phyloP scores from a whole-genome alignment of 2,888 invertebrate genomes.

The Acanthosepion pharaonis region DNA sequence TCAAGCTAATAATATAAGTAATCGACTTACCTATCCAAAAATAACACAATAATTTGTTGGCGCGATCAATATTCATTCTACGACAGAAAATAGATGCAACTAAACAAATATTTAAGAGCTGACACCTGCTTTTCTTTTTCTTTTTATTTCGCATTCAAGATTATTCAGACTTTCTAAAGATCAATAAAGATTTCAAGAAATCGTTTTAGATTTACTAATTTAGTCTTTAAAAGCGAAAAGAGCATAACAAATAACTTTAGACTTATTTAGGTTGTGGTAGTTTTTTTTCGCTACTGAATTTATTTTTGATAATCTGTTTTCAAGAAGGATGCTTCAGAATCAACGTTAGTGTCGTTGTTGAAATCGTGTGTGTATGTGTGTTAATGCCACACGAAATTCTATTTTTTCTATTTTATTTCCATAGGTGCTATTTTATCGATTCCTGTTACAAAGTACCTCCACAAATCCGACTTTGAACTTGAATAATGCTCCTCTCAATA shows the following conservation, averaged over 20 bases:
- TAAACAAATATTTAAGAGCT: neutral
- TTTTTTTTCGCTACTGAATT: neutral
- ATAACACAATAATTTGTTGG: conserved; percentile 7
- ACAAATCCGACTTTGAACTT: neutral
- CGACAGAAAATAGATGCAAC: neutral
- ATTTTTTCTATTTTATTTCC: neutral
- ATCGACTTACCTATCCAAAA: neutral
- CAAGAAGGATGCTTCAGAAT: neutral
- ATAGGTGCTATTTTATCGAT: neutral
- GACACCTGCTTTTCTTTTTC: neutral
- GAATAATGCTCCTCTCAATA: neutral
- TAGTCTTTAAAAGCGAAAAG: conserved; percentile 14
- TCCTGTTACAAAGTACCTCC: neutral
- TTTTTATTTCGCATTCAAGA: neutral
- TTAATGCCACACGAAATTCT: neutral
- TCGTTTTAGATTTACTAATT: neutral
- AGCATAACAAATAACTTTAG: neutral
- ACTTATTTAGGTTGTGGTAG: neutral
- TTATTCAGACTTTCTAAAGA: neutral
- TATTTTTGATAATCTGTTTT: neutral
- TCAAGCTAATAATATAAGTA: neutral
- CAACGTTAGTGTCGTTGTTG: neutral
- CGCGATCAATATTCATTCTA: neutral
- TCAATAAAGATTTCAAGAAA: conserved; percentile 8
- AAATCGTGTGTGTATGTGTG: neutral